phyloP scores from a whole-genome alignment of 1,140 invertebrate species.

The Zaprionus nigranus region DNA sequence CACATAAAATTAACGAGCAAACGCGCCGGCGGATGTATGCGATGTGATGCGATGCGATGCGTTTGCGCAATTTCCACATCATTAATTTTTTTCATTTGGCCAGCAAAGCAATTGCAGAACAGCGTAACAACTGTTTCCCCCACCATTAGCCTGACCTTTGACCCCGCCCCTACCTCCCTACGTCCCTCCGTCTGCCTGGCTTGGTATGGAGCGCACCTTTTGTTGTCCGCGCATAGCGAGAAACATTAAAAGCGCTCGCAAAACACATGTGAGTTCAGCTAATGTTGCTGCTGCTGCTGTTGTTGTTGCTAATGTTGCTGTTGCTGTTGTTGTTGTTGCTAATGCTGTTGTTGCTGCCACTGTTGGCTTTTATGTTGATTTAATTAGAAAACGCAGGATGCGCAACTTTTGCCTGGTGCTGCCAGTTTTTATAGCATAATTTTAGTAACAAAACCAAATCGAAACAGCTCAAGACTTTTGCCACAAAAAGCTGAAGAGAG shows the following conservation, averaged over 20 bases:
- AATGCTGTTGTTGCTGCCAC: constrained; percentile 1
- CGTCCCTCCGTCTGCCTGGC: too few species aligned
- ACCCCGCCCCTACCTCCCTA: not conserved
- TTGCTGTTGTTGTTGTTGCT: not conserved
- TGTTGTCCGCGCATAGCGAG: not conserved
- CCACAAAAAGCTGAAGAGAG: constrained; percentile 5
- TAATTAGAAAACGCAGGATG: constrained; percentile 69
- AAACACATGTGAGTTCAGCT: constrained; percentile 33
- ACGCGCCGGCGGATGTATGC: constrained; percentile 24
- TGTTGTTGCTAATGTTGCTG: not conserved
- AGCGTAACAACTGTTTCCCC: constrained; percentile 7
- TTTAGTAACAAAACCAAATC: constrained; percentile 65
- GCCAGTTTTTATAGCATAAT: constrained; percentile 72
- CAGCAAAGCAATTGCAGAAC: constrained; percentile 29
- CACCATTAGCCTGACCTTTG: not conserved
- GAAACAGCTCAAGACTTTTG: constrained; percentile 35
- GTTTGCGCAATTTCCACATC: constrained; percentile 72
- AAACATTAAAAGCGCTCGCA: constrained; percentile 42
- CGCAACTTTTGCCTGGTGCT: constrained; percentile 29
- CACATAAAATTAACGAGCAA: constrained; percentile 57
- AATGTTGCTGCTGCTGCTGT: not conserved
- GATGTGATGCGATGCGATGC: constrained; percentile 41
- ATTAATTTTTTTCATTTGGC: constrained; percentile 66
- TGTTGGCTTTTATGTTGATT: constrained; percentile 71
- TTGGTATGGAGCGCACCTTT: not conserved